A percentile compares a stretch with the other conserved stretches of the same genome.
Evolutionary conservation across 2,113 vertebrate genomes (phyloP).

Genomic region (Ceyx cyanopectus): DNA sequence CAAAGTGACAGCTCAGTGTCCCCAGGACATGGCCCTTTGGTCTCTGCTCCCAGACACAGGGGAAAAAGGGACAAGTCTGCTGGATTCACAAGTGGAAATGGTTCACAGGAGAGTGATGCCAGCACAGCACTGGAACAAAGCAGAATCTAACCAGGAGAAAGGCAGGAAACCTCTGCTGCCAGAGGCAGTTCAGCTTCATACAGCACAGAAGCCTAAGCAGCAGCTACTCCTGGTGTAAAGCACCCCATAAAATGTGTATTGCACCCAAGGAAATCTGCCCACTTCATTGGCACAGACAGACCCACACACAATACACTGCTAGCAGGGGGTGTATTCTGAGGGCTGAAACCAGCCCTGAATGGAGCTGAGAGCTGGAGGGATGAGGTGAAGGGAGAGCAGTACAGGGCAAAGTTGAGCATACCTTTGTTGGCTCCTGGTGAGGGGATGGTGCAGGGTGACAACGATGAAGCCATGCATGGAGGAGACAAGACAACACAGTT

Average conservation of each 20-base stretch:
- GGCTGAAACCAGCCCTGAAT: neutral
- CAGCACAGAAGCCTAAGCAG: neutral
- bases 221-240: neutral
- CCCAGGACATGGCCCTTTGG: neutral
- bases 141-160: neutral
- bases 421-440: conserved; percentile 83
- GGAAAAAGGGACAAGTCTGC: neutral
- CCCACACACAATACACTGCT: neutral
- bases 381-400: no score
- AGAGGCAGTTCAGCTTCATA: neutral
- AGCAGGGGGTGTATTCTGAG: neutral
- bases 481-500: conserved; percentile 69
- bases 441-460: conserved; percentile 48
- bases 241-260: neutral
- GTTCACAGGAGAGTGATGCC: neutral
- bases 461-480: conserved; percentile 81
- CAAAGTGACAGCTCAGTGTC: neutral
- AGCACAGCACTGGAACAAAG: neutral
- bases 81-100: neutral
- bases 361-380: no score
- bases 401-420: conserved; percentile 29
- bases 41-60: neutral
- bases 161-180: neutral
- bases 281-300: neutral
- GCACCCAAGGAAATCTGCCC: neutral